Evolutionary conservation across 2,113 vertebrate genomes (phyloP), one percentile per base, ranked within the genome.

Genomic region (Nycticryphes semicollaris): DNA sequence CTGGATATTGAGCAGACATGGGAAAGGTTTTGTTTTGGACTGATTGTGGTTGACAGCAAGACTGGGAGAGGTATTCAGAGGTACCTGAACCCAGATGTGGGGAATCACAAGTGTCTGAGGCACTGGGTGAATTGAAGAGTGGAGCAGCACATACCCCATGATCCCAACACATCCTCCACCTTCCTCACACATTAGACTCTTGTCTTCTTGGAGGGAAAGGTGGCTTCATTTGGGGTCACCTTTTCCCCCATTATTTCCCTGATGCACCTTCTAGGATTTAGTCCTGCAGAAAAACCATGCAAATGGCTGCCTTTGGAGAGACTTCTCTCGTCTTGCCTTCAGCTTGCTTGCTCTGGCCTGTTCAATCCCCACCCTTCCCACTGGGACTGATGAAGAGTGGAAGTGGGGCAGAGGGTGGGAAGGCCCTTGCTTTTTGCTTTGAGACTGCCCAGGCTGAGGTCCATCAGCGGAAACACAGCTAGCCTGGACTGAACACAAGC

Each of bases 401-500:
- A 47, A 78, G 17, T 13, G 47, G 73, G 25, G 64, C 68, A 77
- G 67, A 31, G 47, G 67, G 35, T 0, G 0, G 51, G 41, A 57
- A 63, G 12, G 8, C 11, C 30, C 45, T 51, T 64, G 21, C 12
- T 41, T 78, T 93, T 63, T 51, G 7, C 59, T 79, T 47, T 25
- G 63, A 63, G n/a, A 30, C 10, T 0, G 0, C 54, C 41, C 1
- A 4, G 54, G 59, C 30, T 70, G 68, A 92, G 64, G 22, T 54
- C 35, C 76, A 60, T 31, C 64, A 72, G 60, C 1, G 2, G 43
- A 59, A 92, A 53, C 47, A 48, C 53, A 48, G 35, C 66, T 67
- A 1, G 0, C 17, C 48, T 53, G 51, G 25, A 4, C 79, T 28
- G 76, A 83, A 45, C 0, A 0, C 11, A 51, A 89, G 12, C 28